Evolutionary conservation across 2,888 invertebrate genomes (phyloP).

Genomic region (Tinea pellionella): DNA sequence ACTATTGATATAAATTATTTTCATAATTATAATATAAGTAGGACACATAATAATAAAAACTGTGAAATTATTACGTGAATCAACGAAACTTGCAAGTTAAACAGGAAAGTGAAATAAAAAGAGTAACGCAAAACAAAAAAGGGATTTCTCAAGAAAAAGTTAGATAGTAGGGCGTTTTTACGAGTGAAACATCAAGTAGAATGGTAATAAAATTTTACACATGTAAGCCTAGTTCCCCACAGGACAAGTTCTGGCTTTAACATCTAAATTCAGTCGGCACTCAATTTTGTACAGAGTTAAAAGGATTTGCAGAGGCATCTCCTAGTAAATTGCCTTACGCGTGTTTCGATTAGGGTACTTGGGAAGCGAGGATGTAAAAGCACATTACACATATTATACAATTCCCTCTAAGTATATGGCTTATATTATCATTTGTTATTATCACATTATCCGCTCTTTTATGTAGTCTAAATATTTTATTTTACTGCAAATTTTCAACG

Average conservation of each 20-base stretch:
- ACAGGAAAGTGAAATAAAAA: neutral
- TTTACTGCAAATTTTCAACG: neutral
- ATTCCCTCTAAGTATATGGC: neutral
- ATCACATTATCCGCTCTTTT: neutral
- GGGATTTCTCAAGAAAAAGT: constrained; percentile 12
- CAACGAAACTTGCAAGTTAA: neutral
- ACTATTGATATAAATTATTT: no score
- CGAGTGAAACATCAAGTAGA: constrained; percentile 16
- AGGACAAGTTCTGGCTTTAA: constrained; percentile 23
- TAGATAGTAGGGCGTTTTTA: constrained; percentile 8
- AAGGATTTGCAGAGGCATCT: constrained; percentile 29
- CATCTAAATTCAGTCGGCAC: constrained; percentile 29
- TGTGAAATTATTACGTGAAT: no score
- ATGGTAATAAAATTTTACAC: constrained; percentile 29
- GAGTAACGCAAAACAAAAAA: neutral
- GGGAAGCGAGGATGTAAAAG: constrained; percentile 3
- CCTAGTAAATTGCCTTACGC: constrained; percentile 11
- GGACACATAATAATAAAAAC: no score
- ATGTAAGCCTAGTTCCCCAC: constrained; percentile 21
- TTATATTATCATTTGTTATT: constrained; percentile 6
- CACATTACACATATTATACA: neutral
- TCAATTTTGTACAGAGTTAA: constrained; percentile 31
- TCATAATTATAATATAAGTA: no score
- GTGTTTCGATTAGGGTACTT: constrained; percentile 14
- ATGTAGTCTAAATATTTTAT: neutral